Percentiles rank a stretch among this genome's conserved stretches.
Conservation (phyloP, 2,113 vertebrate species). For the Scomber colias region DNA sequence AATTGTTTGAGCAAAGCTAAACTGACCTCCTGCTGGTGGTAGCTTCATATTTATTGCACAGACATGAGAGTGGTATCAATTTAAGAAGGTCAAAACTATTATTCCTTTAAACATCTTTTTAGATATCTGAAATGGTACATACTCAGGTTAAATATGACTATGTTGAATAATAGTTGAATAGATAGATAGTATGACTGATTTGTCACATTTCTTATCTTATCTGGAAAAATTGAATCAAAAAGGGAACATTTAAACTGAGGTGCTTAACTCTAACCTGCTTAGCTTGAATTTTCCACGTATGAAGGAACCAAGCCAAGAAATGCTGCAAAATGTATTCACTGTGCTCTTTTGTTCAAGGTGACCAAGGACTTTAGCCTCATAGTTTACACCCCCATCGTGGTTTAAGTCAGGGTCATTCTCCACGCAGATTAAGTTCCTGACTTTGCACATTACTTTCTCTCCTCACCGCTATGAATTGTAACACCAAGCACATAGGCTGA, state of each 20-base stretch:
- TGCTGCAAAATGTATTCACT: not conserved
- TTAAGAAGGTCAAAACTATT: no score
- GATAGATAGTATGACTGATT: not conserved
- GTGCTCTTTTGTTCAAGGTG: constrained; percentile 50
- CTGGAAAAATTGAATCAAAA: constrained; percentile 41
- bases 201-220: not conserved
- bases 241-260: constrained; percentile 10
- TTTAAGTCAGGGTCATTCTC: constrained; percentile 76
- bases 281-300: constrained; percentile 28
- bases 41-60: no score
- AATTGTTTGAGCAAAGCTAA: no score
- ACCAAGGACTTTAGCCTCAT: constrained; percentile 44
- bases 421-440: constrained; percentile 71
- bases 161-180: no score
- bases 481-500: constrained; percentile 52
- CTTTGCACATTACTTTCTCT: constrained; percentile 44
- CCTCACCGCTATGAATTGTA: constrained; percentile 49
- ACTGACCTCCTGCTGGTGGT: no score
- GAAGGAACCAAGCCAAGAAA: constrained; percentile 21
- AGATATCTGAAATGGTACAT: not conserved
- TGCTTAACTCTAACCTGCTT: constrained; percentile 50
- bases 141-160: not conserved
- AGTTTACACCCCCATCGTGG: constrained; percentile 14
- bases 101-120: not conserved
- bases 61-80: no score